Evolutionary conservation across 2,888 invertebrate species (phyloP), one percentile per base, ranked within the genome.

Genomic region (Elmis aenea): DNA sequence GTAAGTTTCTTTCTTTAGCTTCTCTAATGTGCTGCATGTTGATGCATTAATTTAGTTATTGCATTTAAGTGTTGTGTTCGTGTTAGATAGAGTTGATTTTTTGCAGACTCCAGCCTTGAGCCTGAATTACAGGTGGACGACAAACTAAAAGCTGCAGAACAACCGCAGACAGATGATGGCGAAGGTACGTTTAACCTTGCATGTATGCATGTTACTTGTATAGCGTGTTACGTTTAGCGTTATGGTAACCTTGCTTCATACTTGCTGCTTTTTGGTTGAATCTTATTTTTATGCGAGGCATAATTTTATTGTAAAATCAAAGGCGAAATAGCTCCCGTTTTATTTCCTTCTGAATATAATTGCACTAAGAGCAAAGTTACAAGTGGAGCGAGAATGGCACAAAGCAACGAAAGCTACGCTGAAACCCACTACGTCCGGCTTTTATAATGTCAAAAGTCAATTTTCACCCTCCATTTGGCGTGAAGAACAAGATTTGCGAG

Each of bases 91-190:
- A 5, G 18, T 18, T 5, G 18, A 39, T 46, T 42, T 42, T 32
- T 50, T 50, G 40, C 63, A 67, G 67, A 67, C 54, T 64, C 66
- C 51, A 66, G 65, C 51, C 52, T 62, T 52, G 68, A 68, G 45
- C 63, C 66, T 33, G 67, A 68, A 51, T 52, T 61, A 46, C 61
- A 61, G 46, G 42, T 54, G 18, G 62, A 64, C 26, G 64, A 65
- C 25, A 58, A 57, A 45, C 42, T 32, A 64, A 40, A 71, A 67
- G 38, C 67, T 68, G 46, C 69, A 69, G 62, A 72, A 72, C 47
- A 72, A 71, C 48, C 70, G 66, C 49, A 72, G 26, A 41, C 70
- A 52, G 73, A 73, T 52, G 71, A 72, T 47, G 72, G 73, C 59
- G 71, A 73, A 67, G 79, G 79, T 79, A 74, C 67, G 59, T 61